A percentile compares a stretch with the other conserved stretches of the same genome.
Evolutionary conservation across 2,888 invertebrate genomes (phyloP).

Genomic region (Fragum whitleyi): DNA sequence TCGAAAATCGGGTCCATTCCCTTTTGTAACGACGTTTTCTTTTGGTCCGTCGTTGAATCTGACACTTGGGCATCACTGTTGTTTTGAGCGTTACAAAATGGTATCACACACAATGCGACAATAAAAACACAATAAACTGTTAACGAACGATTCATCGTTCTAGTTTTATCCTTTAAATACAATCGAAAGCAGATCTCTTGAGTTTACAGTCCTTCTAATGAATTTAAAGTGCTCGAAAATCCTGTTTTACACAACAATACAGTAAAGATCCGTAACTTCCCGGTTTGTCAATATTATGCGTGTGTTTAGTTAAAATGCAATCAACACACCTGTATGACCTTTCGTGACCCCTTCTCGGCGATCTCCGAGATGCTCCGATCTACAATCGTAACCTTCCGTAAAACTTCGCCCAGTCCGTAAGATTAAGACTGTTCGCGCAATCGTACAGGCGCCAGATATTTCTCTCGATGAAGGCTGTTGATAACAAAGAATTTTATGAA

Average conservation of each 20-base stretch:
- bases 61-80: conserved; percentile 27
- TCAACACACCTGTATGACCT: conserved; percentile 63
- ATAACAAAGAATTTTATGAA: no score
- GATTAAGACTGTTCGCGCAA: neutral
- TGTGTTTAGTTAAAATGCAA: conserved; percentile 6
- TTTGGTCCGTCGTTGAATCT: conserved; percentile 36
- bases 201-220: no score
- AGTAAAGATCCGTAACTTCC: conserved; percentile 30
- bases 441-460: no score
- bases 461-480: no score
- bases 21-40: conserved; percentile 68
- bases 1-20: conserved; percentile 75
- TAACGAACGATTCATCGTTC: neutral
- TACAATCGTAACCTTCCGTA: neutral
- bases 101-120: conserved; percentile 38
- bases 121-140: conserved; percentile 7
- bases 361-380: conserved; percentile 18
- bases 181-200: no score
- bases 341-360: conserved; percentile 43
- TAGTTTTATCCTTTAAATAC: no score
- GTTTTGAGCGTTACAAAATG: conserved; percentile 44
- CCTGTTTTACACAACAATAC: neutral
- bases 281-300: conserved; percentile 11
- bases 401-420: neutral
- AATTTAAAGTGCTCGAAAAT: no score